Conservation (phyloP, 2,888 invertebrate species). For the Rhopalosiphum nymphaeae region DNA sequence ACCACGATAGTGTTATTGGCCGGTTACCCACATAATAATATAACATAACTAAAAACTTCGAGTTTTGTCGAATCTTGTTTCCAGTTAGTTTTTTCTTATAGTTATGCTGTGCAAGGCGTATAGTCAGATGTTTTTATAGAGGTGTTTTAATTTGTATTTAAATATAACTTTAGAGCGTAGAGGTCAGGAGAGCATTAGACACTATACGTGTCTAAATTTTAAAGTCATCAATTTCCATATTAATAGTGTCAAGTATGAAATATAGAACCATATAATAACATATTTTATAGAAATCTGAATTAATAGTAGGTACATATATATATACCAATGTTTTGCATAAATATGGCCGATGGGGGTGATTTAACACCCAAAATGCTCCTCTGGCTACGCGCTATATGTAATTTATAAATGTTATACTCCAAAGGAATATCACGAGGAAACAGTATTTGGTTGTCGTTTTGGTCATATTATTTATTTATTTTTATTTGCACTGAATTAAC, state of each 20-base stretch:
- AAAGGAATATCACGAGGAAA: background rate
- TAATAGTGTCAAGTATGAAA: background rate
- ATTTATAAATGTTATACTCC: background rate
- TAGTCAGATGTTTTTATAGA: background rate
- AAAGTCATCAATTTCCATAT: background rate
- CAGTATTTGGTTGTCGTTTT: background rate
- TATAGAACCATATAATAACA: background rate
- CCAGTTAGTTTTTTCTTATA: background rate
- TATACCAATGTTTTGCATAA: background rate
- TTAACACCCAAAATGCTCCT: background rate
- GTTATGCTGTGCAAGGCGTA: background rate
- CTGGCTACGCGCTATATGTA: background rate
- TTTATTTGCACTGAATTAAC: no score
- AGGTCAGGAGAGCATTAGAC: background rate
- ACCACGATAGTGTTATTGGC: background rate
- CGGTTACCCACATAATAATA: background rate
- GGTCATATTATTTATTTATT: no score
- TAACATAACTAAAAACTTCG: background rate
- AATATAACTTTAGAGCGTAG: background rate
- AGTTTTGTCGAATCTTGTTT: background rate
- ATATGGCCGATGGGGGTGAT: background rate
- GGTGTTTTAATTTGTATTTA: background rate
- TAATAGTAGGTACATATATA: background rate
- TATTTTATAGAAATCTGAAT: background rate
- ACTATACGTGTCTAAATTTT: background rate